These are phyloP conservation scores for Chironex yamaguchii DNA, from an alignment of 30 jellyfish, hydroid and myxozoan species.

Conservation along the genomic window DNA sequence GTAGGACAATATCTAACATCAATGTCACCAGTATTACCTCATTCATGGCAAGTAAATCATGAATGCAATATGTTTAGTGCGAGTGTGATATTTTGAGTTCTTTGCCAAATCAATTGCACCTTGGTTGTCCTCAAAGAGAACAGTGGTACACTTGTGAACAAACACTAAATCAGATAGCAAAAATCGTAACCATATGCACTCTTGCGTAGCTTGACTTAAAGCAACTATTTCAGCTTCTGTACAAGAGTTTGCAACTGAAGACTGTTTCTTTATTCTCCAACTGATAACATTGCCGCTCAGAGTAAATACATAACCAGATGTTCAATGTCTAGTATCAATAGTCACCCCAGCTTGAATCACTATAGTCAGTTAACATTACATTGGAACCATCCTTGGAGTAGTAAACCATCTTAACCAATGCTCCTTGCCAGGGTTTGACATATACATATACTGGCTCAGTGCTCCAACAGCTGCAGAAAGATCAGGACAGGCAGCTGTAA, in stretches of 20 bases:
- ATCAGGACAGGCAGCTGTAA: conserved; percentile 48
- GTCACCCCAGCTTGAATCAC: conserved; percentile 20
- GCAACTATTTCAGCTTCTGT: conserved; percentile 54
- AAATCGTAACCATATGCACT: too few relatives aligned
- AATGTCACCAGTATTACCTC: conserved; percentile 19
- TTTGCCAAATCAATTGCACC: conserved; percentile 30
- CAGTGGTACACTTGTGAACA: conserved; percentile 22
- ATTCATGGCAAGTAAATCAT: conserved; percentile 17
- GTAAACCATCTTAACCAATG: conserved; percentile 36
- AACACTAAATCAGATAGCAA: too few relatives aligned
- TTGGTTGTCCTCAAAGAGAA: conserved; percentile 47
- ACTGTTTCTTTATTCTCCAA: conserved; percentile 45
- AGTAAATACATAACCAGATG: conserved; percentile 14
- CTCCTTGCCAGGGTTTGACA: conserved; percentile 48
- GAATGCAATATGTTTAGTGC: conserved; percentile 51
- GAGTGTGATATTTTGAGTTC: conserved; percentile 33
- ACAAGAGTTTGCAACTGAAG: conserved; percentile 39
- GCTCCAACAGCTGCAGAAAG: conserved; percentile 36
- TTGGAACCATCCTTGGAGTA: not conserved
- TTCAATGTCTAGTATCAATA: not conserved
- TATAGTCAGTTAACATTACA: not conserved
- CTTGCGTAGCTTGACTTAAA: too few relatives aligned
- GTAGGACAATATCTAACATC: conserved; percentile 35
- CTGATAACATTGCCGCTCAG: conserved; percentile 15
- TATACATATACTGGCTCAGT: conserved; percentile 47